Evolutionary conservation across 2,113 vertebrate genomes (phyloP).

Genomic region (Addax nasomaculatus): DNA sequence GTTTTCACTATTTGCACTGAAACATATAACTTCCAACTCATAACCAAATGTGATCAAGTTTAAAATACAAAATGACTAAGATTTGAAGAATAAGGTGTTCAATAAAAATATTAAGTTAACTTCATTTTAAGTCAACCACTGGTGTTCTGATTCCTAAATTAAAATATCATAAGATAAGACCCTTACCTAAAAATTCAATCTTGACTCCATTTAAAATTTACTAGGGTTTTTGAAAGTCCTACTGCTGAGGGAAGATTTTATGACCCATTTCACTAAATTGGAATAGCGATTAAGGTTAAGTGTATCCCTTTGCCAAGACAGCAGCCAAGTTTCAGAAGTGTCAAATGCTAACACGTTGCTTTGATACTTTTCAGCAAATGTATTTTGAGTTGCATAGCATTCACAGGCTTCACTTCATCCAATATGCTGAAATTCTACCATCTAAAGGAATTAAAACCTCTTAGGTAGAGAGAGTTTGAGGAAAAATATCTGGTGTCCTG

Average conservation of each 20-base stretch:
- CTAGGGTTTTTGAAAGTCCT: neutral
- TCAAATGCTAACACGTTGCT: neutral
- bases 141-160: neutral
- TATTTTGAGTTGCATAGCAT: neutral
- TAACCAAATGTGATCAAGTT: neutral
- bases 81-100: neutral
- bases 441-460: neutral
- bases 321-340: neutral
- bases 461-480: neutral
- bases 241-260: neutral
- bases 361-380: neutral
- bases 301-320: neutral
- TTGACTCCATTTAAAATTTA: slow-evolving; percentile 16
- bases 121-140: neutral
- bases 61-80: neutral
- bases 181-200: neutral
- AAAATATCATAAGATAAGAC: neutral
- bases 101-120: neutral
- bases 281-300: neutral
- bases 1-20: neutral
- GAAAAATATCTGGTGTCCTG: neutral
- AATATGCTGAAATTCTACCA: neutral
- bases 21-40: neutral
- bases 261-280: neutral
- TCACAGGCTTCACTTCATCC: neutral